These are phyloP conservation scores for Drosophila ustulata DNA, from an alignment of 2,888 invertebrate genomes.

Conservation along the genomic window DNA sequence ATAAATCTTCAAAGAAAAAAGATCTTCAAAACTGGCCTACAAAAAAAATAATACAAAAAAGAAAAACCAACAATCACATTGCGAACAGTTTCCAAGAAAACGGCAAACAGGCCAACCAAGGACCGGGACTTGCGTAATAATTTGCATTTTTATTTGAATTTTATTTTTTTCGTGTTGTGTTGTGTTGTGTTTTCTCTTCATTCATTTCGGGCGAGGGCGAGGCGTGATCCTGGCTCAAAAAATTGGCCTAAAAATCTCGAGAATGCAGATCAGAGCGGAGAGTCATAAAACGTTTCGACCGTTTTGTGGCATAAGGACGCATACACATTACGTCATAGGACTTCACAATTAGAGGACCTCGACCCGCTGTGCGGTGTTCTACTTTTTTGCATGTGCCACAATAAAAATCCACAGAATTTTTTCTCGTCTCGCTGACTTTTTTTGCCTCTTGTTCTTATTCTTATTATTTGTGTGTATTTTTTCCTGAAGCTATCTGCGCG, in stretches of 20 bases:
- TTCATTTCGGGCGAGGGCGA: conserved; percentile 34
- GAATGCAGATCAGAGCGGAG: conserved; percentile 55
- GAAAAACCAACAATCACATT: conserved; percentile 26
- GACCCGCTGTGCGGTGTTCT: conserved; percentile 64
- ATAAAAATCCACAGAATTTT: conserved; percentile 62
- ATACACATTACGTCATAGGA: conserved; percentile 43
- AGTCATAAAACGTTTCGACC: conserved; percentile 31
- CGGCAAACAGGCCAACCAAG: conserved; percentile 1
- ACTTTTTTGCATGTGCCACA: conserved; percentile 62
- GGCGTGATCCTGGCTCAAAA: conserved; percentile 47
- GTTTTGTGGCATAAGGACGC: conserved; percentile 15
- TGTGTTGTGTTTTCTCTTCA: conserved; percentile 41
- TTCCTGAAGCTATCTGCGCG: conserved; percentile 33
- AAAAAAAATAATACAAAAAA: conserved; percentile 48
- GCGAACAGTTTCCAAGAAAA: conserved; percentile 43
- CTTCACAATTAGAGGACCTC: conserved; percentile 21
- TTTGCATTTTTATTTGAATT: conserved; percentile 64
- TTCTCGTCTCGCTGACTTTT: conserved; percentile 17
- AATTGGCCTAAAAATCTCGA: conserved; percentile 74
- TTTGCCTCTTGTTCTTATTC: background rate
- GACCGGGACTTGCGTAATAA: conserved; percentile 67
- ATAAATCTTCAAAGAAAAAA: conserved; percentile 55
- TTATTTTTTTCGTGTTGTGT: conserved; percentile 31
- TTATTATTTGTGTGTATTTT: conserved; percentile 7
- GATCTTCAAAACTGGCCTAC: conserved; percentile 40